Evolutionary conservation across 64 coral and sea anemone genomes (phyloP), one percentile per base, ranked within the genome.

Genomic region (Trachythela sp.): DNA sequence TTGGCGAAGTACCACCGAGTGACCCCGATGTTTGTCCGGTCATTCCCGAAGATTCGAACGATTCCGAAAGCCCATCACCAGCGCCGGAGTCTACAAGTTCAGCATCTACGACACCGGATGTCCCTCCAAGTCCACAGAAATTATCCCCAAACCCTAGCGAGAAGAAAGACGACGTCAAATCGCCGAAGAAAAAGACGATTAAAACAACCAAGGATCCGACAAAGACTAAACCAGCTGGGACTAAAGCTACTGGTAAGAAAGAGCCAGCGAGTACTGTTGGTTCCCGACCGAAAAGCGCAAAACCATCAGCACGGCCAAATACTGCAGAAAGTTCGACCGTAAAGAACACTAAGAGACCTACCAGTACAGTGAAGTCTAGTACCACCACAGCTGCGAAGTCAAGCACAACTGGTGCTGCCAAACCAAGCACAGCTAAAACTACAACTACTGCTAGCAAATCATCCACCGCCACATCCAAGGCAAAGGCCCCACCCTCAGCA

Each of bases 201-300:
- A 64, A 64, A 64, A 64, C 56, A 0, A 14, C 75, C 9, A 80
- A 80, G 35, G 75, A 80, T 20, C 75, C 75, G 15, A 17, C 17
- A 80, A 80, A 80, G 75, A 80, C 75, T 30, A 80, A 39, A 39
- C 31, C 75, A 80, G 34, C 32, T 24, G 56, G 56, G 56, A 64
- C 56, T 8, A 64, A 64, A 64, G 56, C 56, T 24, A 0, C 56
- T 7, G 56, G 0, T 6, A 64, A 64, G 56, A 64, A 64, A 64
- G 56, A 64, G 56, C 3, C 26, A n/a, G 56, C 1, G 56, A n/a
- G 56, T 26, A n/a, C 56, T 64, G 56, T 18, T 64, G 42, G 42
- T 45, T 45, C 42, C 42, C 56, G 56, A 64, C 56, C 56, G 22
- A 64, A 64, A 64, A 64, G 56, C 22, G 56, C 56, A 20, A 64